Evolutionary conservation across 2,888 invertebrate genomes (phyloP).

Genomic region (Oligia strigilis): DNA sequence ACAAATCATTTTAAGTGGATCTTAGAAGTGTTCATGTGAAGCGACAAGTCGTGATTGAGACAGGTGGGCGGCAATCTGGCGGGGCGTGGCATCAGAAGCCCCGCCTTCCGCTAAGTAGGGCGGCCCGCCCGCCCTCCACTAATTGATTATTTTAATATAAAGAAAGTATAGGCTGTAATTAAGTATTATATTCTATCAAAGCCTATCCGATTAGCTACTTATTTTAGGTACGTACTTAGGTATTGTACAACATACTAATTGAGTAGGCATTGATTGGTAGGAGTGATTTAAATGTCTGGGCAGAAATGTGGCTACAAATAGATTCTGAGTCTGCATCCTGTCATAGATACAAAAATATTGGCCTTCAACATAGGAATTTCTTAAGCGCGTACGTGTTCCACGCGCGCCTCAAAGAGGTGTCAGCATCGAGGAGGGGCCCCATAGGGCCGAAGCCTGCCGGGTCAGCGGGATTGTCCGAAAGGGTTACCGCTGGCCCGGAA

Average conservation of each 20-base stretch:
- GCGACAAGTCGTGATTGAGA: constrained; percentile 61
- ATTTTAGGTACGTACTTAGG: background rate
- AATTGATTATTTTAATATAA: constrained; percentile 66
- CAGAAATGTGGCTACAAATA: background rate
- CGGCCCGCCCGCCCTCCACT: constrained; percentile 55
- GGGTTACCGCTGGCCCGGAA: too few species aligned
- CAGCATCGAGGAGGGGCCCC: too few species aligned
- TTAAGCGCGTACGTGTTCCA: background rate
- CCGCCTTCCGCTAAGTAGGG: constrained; percentile 61
- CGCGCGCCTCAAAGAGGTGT: too few species aligned
- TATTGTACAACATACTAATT: background rate
- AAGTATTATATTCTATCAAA: constrained; percentile 25
- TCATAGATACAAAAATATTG: background rate
- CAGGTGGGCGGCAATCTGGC: constrained; percentile 58
- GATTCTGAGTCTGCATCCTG: background rate
- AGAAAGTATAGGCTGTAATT: constrained; percentile 43
- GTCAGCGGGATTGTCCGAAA: too few species aligned
- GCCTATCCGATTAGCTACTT: constrained; percentile 26
- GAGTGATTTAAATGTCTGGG: background rate
- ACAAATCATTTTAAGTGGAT: constrained; percentile 42
- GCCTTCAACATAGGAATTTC: background rate
- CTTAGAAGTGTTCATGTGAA: constrained; percentile 51
- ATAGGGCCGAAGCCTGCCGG: too few species aligned
- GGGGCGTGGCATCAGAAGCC: constrained; percentile 55
- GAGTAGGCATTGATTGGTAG: too few species aligned